Percentiles rank a stretch among this genome's conserved stretches.
phyloP scores from a whole-genome alignment of 1,140 invertebrate genomes.

The Calephelis virginiensis region DNA sequence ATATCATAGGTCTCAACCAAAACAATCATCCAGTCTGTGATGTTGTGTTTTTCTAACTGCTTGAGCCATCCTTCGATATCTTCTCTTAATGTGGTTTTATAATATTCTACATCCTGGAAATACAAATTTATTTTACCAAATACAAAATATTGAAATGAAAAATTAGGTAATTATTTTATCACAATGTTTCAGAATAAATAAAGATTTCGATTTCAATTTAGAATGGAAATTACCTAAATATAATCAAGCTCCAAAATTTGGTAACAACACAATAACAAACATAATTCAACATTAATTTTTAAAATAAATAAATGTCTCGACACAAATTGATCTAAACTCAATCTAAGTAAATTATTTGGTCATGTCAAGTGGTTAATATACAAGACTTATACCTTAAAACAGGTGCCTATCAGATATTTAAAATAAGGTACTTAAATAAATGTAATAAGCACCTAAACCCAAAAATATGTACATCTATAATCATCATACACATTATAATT shows the following conservation, averaged over 20 bases:
- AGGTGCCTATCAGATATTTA: not conserved
- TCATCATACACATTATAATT: no score
- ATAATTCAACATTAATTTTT: no score
- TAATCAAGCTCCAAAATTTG: no score
- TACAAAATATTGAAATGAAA: no score
- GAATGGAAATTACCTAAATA: no score
- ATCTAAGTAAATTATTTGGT: not conserved
- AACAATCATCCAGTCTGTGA: constrained; percentile 96
- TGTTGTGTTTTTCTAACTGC: constrained; percentile 84
- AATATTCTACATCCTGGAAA: constrained; percentile 92
- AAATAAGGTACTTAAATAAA: not conserved
- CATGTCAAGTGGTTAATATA: not conserved
- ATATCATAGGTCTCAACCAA: constrained; percentile 95
- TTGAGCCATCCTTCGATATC: constrained; percentile 94
- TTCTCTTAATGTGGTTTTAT: constrained; percentile 91
- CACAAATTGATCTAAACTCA: not conserved
- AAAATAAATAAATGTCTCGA: not conserved
- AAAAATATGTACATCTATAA: no score
- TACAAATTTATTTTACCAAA: constrained; percentile 23
- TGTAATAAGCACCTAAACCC: no score
- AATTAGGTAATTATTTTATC: no score
- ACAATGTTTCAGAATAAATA: no score
- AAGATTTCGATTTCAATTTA: no score
- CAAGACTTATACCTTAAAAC: not conserved
- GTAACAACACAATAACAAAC: not conserved